Base-by-base conservation (phyloP, 2,113 vertebrate species). In the Myrmophylax atrothorax region DNA sequence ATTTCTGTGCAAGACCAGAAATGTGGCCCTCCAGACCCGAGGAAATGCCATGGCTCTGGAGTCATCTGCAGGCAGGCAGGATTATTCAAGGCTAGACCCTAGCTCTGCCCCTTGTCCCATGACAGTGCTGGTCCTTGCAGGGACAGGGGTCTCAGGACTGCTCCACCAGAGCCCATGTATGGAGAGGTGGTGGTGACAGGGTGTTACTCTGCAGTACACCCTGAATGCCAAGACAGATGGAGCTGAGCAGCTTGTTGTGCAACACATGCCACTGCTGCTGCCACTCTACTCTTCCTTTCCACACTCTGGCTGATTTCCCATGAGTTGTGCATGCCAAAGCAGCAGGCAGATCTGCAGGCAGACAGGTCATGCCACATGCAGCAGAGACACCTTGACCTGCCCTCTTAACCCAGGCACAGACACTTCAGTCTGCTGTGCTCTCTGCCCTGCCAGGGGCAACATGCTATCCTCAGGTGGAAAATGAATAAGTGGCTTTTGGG, bases 191-290 rank as follows among this genome's bases (percentile, higher is more conserved):
- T 44, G 46, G 64, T 40, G 64, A 60, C 40, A 66, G 64, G 12
- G 24, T 18, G 14, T 47, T 25, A 42, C 29, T 25, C 55, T 66
- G 78, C 73, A 55, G 53, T 8, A 38, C 3, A 1, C 10, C 37
- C 56, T 7, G 5, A 20, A 12, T 9, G n/a, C 3, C 12, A 74
- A 46, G 40, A 26, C 66, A 75, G 59, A 60, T 33, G 55, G 68
- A 92, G 69, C 64, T 52, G 59, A 69, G 85, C 82, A 80, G 64
- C 44, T 87, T 64, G 53, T 62, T 69, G 86, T 67, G 70, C 66
- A 67, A 5, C 6, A 4, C 76, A 72, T 28, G 22, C n/a, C 10
- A 2, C 31, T 14, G 33, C 53, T 49, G 33, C 60, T 24, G 59
- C 55, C 44, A 7, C 40, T 14, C 50, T 24, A 50, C 49, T 78